Base-by-base conservation (phyloP, 2,888 invertebrate genomes). In the Diachrysia chrysitis region DNA sequence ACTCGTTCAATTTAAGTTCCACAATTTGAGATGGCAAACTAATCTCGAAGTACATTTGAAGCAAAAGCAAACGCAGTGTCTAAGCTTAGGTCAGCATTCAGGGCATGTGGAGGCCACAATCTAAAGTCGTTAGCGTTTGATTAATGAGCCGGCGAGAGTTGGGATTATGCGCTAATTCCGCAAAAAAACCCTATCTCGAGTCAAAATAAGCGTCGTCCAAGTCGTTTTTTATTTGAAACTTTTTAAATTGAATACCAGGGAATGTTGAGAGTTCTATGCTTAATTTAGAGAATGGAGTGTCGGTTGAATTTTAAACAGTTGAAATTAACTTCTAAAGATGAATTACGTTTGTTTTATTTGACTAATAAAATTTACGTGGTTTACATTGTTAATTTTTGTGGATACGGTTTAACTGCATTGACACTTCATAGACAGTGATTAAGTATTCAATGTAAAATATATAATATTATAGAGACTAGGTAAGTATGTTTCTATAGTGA, bases 111-210 rank as follows among this genome's bases (percentile, higher is more conserved):
- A 73, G 71, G 55, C 73, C 77, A 79, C 82, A 85, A 83, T 76
- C 84, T 84, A 75, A 81, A 85, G 88, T 89, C 92, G 89, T 93
- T 93, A 93, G 85, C 79, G 81, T 86, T 88, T 92, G 93, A 93
- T 93, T 91, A 92, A 94, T 91, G 92, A 81, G 73, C 82, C 69
- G 70, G 78, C 85, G 80, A 85, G 87, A 83, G 83, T 84, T 76
- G 71, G 87, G 88, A 89, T 89, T 89, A 90, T 83, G 80, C 86
- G 89, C 87, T 88, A 87, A 89, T 87, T 85, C 85, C 64, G 83
- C 87, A 90, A 90, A 92, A 85, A 75, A 78, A 71, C 73, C 74
- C 78, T 81, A 83, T 83, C 84, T 77, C 67, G 62, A 76, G 79
- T 74, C 70, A 82, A 84, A 84, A 84, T 85, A 80, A 81, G 71